Evolutionary conservation across 2,113 vertebrate species (phyloP).

Genomic region (Misgurnus mizolepis): DNA sequence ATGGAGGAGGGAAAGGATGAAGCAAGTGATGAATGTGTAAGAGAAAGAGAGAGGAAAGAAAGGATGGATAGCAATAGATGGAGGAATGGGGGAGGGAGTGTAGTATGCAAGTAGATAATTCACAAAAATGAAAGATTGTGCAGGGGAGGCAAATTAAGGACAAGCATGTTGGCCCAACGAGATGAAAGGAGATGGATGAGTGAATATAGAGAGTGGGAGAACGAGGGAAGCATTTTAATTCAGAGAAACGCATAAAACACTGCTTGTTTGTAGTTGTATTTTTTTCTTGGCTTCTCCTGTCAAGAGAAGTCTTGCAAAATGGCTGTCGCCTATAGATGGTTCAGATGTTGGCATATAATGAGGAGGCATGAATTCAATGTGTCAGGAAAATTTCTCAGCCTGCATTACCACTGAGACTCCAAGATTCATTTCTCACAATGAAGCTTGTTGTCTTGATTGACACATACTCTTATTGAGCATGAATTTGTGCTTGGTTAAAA

Average conservation of each 20-base stretch:
- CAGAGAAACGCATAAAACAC: conserved; percentile 14
- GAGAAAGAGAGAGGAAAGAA: background rate
- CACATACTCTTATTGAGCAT: conserved; percentile 15
- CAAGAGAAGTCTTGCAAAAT: conserved; percentile 22
- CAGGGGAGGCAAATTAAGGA: conserved; percentile 52
- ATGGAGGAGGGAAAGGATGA: conserved; percentile 34
- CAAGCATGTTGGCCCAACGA: conserved; percentile 46
- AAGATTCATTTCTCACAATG: background rate
- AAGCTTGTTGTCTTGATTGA: conserved; percentile 3
- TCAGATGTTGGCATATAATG: background rate
- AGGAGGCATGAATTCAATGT: conserved; percentile 11
- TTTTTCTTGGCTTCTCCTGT: background rate
- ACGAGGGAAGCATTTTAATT: conserved; percentile 39
- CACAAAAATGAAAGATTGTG: conserved; percentile 40
- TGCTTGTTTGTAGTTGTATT: conserved; percentile 27
- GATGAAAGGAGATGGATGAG: conserved; percentile 47
- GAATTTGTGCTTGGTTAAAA: conserved; percentile 1
- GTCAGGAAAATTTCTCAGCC: background rate
- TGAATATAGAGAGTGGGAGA: conserved; percentile 16
- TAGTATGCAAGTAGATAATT: conserved; percentile 43
- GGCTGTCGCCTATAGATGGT: conserved; percentile 6
- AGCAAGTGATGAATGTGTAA: conserved; percentile 44
- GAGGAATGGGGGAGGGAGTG: conserved; percentile 30
- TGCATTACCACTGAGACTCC: background rate
- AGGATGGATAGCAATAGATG: conserved; percentile 30